A percentile compares a stretch with the other conserved stretches of the same genome.
These are phyloP conservation scores for Pyrocephalus nanus DNA, from an alignment of 2,797 vertebrate species.

Conservation along the genomic window DNA sequence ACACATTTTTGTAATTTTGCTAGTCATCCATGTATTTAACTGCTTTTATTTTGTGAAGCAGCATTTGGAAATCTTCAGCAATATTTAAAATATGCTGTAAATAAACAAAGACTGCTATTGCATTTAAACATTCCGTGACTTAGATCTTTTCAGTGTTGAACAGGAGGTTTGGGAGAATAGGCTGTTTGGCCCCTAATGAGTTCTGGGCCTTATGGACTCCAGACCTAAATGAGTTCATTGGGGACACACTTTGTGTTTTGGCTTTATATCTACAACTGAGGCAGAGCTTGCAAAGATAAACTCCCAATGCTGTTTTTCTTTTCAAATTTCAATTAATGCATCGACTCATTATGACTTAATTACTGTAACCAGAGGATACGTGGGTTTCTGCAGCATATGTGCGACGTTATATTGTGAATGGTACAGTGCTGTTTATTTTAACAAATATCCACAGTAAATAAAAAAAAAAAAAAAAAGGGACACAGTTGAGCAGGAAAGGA, in stretches of 20 bases:
- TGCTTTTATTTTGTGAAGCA: neutral
- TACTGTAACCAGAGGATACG: neutral
- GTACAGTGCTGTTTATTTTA: neutral
- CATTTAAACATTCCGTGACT: neutral
- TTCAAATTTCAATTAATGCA: neutral
- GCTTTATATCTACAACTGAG: neutral
- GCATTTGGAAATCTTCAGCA: neutral
- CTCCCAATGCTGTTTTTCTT: neutral
- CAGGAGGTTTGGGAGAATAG: neutral
- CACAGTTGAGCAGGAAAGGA: neutral
- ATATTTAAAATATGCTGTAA: constrained; percentile 10
- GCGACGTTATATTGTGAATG: neutral
- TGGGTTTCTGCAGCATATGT: neutral
- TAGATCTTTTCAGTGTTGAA: neutral
- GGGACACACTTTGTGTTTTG: neutral
- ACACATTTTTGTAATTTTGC: neutral
- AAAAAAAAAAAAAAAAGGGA: neutral
- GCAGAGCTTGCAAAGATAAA: neutral
- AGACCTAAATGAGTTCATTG: neutral
- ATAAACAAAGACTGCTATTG: neutral
- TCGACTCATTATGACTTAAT: neutral
- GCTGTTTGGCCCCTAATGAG: neutral
- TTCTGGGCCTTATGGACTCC: fast-evolving
- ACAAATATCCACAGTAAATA: neutral
- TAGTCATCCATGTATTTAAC: neutral